A percentile compares a stretch with the other conserved stretches of the same genome.
These are phyloP conservation scores for Acropternis orthonyx DNA, from an alignment of 2,797 vertebrate genomes.

Conservation along the genomic window DNA sequence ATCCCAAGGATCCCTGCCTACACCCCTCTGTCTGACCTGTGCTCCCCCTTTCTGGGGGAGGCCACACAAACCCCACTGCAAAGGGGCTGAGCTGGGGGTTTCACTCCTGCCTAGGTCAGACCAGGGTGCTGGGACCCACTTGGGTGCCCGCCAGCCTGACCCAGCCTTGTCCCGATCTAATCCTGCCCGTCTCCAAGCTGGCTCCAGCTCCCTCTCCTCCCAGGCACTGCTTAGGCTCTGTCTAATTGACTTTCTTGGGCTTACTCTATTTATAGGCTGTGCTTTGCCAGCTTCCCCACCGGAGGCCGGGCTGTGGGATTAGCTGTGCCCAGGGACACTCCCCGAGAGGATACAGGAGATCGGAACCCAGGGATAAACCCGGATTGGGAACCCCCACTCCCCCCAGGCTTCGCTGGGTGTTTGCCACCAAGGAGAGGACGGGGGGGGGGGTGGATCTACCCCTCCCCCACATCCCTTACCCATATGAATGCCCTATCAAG, in stretches of 20 bases:
- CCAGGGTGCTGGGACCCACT: not conserved
- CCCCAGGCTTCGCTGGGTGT: rapidly evolving
- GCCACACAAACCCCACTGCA: not conserved
- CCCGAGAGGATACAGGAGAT: not conserved
- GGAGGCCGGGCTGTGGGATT: not conserved
- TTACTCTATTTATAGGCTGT: conserved; percentile 36
- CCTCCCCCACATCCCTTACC: conserved; percentile 74
- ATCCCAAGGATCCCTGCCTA: not conserved
- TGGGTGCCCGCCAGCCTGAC: not conserved
- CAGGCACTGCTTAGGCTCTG: not conserved
- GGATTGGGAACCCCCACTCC: not conserved
- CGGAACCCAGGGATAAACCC: not conserved
- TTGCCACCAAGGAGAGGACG: not conserved
- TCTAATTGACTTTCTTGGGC: conserved; percentile 30
- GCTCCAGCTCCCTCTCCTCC: not conserved
- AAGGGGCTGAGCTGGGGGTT: not conserved
- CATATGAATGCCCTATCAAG: conserved; percentile 90
- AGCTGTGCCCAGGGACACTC: not conserved
- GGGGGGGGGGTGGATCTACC: not conserved
- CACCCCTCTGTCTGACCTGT: rapidly evolving
- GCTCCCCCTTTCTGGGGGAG: not conserved
- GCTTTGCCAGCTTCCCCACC: not conserved
- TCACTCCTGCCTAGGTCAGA: not conserved
- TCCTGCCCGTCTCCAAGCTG: not conserved
- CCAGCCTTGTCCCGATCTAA: not conserved